Evolutionary conservation across 2,113 vertebrate genomes (phyloP).

Genomic region (Plecotus auritus): DNA sequence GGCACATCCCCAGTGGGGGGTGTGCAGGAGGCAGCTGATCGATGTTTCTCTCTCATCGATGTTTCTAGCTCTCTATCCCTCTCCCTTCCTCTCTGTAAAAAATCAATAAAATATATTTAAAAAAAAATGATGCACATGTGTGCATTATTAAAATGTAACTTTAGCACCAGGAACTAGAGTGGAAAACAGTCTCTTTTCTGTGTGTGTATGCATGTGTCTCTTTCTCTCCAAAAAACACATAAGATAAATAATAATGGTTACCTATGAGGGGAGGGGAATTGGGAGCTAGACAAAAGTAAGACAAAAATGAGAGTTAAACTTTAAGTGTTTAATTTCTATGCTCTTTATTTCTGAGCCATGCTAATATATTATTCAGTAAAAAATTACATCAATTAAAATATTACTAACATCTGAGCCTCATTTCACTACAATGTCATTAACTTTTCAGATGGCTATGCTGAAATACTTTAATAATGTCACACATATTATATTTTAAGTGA

Average conservation of each 20-base stretch:
- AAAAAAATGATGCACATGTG: not conserved
- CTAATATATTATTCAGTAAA: not conserved
- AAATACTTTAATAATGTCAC: not conserved
- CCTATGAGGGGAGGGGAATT: rapidly evolving
- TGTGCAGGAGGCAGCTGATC: too few species aligned
- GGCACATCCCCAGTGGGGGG: too few species aligned
- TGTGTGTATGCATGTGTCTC: not conserved
- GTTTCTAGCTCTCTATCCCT: too few species aligned
- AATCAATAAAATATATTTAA: too few species aligned
- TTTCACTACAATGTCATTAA: slow-evolving; percentile 1
- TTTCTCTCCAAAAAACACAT: not conserved
- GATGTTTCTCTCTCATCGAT: too few species aligned
- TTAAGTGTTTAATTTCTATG: not conserved
- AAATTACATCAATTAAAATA: slow-evolving; percentile 1
- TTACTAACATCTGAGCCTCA: not conserved
- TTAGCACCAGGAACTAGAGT: not conserved
- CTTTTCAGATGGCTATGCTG: not conserved
- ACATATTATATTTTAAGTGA: not conserved
- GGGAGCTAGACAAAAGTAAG: not conserved
- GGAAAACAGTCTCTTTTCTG: not conserved
- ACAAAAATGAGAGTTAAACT: not conserved
- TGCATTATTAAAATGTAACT: not conserved
- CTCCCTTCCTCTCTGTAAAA: too few species aligned
- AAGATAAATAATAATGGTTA: not conserved
- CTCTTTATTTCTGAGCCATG: not conserved